phyloP scores from a whole-genome alignment of 2,888 invertebrate species.

The Isoperla grammatica region DNA sequence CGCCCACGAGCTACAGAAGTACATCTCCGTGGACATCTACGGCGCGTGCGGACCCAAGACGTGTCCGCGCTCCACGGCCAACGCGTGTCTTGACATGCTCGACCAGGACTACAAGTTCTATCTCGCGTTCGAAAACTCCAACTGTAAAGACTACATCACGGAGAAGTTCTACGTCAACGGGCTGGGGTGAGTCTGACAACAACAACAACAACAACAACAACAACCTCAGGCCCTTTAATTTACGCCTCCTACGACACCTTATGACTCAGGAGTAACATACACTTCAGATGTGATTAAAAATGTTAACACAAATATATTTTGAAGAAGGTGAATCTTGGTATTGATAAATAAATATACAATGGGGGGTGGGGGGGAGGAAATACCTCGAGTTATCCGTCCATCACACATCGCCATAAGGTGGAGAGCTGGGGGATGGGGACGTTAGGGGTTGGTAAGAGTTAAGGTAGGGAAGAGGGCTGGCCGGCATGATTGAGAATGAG shows the following conservation, averaged over 20 bases:
- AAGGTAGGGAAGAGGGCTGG: no score
- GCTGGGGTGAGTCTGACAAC: constrained; percentile 58
- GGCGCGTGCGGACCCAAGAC: constrained; percentile 82
- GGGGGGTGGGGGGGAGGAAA: no score
- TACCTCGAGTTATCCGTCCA: no score
- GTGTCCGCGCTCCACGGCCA: constrained; percentile 64
- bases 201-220: background rate
- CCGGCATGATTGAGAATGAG: no score
- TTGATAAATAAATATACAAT: no score
- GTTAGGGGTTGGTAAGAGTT: no score
- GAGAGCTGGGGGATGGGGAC: no score
- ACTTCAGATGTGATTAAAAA: no score
- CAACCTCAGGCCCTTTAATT: background rate
- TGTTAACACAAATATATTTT: no score
- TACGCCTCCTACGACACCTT: background rate
- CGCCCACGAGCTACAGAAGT: constrained; percentile 76
- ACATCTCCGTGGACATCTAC: constrained; percentile 84
- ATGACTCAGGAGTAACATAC: no score
- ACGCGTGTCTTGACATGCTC: constrained; percentile 81
- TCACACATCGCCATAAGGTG: no score
- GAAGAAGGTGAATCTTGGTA: no score
- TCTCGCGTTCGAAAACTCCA: constrained; percentile 94
- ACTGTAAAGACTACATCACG: constrained; percentile 92
- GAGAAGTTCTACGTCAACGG: constrained; percentile 97
- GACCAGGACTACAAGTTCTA: constrained; percentile 95